These are phyloP conservation scores for Himalopsyche japonica DNA, from an alignment of 2,888 invertebrate genomes.

Conservation along the genomic window DNA sequence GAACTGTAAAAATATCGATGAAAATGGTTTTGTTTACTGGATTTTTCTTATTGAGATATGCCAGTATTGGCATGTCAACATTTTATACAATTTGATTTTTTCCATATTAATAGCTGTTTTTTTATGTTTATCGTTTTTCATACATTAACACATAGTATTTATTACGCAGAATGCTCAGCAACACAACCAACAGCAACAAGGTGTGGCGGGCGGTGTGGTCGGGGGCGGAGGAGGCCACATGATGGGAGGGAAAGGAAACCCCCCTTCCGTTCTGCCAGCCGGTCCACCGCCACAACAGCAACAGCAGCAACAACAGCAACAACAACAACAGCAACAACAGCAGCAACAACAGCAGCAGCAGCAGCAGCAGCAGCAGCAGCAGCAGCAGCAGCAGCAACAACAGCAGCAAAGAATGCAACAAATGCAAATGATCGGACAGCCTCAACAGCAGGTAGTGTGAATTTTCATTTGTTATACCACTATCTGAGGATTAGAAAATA, in stretches of 20 bases:
- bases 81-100: too few species aligned
- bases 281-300: conserved; percentile 69
- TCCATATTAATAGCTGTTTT: too few species aligned
- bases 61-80: too few species aligned
- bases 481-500: too few species aligned
- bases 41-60: too few species aligned
- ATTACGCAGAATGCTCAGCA: conserved; percentile 54
- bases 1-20: too few species aligned
- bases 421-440: conserved; percentile 62
- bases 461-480: too few species aligned
- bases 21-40: too few species aligned
- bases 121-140: too few species aligned
- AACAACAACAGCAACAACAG: conserved; percentile 46
- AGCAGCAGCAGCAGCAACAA: conserved; percentile 54
- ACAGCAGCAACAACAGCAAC: conserved; percentile 53
- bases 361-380: conserved; percentile 50
- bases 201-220: conserved; percentile 45
- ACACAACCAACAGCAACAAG: conserved; percentile 50
- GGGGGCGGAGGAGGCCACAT: conserved; percentile 37
- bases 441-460: conserved; percentile 57
- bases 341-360: conserved; percentile 41
- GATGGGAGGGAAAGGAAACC: conserved; percentile 13
- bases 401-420: conserved; percentile 62
- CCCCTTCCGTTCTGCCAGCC: conserved; percentile 47
- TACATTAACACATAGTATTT: too few species aligned